Evolutionary conservation across 2,888 invertebrate species (phyloP).

Genomic region (Elegia similella): DNA sequence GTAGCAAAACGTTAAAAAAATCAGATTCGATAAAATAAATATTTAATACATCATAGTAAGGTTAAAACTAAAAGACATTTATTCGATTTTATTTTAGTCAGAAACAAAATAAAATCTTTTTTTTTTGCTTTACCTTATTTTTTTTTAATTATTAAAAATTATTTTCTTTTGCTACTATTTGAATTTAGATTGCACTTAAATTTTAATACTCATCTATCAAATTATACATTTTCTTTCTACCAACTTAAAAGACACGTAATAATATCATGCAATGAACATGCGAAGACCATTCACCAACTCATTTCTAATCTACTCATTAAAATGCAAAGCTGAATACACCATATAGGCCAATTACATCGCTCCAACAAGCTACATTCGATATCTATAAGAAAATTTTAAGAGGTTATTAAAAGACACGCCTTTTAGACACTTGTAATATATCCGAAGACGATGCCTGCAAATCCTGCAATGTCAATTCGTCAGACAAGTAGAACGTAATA

Average conservation of each 20-base stretch:
- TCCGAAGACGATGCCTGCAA: too few relatives aligned
- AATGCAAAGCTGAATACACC: slow-evolving; percentile 18
- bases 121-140: too few relatives aligned
- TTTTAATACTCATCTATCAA: too few relatives aligned
- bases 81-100: too few relatives aligned
- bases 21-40: not conserved
- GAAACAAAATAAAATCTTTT: too few relatives aligned
- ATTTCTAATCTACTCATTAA: slow-evolving; percentile 6
- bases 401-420: not conserved
- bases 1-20: not conserved
- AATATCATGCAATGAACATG: slow-evolving; percentile 19
- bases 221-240: not conserved
- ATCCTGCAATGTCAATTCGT: too few relatives aligned
- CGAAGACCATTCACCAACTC: slow-evolving; percentile 1
- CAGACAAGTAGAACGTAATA: too few relatives aligned
- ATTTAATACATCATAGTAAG: not conserved
- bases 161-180: too few relatives aligned
- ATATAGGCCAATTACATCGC: not conserved
- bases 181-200: too few relatives aligned
- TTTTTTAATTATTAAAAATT: too few relatives aligned
- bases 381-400: not conserved
- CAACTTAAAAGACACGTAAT: slow-evolving; percentile 18
- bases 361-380: not conserved
- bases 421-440: too few relatives aligned
- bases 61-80: too few relatives aligned